Conservation (phyloP, 2,113 vertebrate genomes). For the Gallinago media region DNA sequence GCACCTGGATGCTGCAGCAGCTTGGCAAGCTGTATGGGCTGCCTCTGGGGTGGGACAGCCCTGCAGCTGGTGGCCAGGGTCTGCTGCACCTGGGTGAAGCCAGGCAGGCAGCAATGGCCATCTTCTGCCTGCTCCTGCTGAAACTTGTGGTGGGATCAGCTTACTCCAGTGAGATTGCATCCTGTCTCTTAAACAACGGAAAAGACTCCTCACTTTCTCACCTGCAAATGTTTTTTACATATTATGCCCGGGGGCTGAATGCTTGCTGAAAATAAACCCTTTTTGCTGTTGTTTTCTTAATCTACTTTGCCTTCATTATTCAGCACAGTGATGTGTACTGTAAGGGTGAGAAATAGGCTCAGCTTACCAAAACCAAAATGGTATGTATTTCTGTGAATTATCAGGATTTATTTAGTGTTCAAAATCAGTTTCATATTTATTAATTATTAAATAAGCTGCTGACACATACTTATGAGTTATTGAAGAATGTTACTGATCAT, state of each 20-base stretch:
- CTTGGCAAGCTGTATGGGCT: neutral
- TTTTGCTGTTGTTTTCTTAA: neutral
- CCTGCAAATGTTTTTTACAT: neutral
- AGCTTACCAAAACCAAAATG: neutral
- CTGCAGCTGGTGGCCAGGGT: neutral
- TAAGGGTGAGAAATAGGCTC: neutral
- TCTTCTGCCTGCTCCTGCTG: neutral
- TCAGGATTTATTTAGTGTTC: neutral
- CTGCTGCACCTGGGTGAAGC: fast-evolving
- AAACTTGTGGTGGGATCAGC: neutral
- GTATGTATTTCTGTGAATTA: neutral
- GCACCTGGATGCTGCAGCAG: neutral
- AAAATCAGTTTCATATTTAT: neutral
- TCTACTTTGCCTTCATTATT: neutral
- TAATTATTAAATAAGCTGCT: neutral
- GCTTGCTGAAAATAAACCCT: neutral
- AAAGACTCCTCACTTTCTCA: neutral
- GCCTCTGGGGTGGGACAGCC: fast-evolving
- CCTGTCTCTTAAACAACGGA: neutral
- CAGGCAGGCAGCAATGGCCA: neutral
- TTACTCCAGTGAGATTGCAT: neutral
- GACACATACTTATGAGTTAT: neutral
- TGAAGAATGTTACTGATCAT: neutral
- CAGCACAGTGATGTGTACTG: neutral
- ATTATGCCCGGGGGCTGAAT: neutral